phyloP scores from a whole-genome alignment of 2,113 vertebrate genomes.

The Pelecanus crispus region DNA sequence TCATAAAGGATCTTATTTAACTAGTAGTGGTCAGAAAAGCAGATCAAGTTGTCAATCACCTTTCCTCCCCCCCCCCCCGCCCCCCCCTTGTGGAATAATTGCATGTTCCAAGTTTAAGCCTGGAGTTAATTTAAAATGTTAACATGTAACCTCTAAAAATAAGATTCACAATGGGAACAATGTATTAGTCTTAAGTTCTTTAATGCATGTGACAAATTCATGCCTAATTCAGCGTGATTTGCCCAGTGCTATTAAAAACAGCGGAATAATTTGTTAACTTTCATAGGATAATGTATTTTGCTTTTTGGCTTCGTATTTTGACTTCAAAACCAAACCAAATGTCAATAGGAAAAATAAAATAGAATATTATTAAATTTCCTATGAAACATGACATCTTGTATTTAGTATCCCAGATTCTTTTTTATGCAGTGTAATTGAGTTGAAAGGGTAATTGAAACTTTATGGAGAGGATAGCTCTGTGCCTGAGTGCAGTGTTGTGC shows the following conservation, averaged over 20 bases:
- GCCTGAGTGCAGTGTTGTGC: not conserved
- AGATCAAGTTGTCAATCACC: not conserved
- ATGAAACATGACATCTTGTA: slow-evolving; percentile 3
- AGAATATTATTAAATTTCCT: slow-evolving; percentile 21
- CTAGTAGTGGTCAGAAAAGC: not conserved
- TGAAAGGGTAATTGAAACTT: slow-evolving; percentile 50
- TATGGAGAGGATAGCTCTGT: not conserved
- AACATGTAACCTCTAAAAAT: slow-evolving; percentile 43
- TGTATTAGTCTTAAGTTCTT: slow-evolving; percentile 26
- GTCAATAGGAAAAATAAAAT: slow-evolving; percentile 56
- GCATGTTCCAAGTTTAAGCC: slow-evolving; percentile 15
- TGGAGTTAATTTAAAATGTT: slow-evolving; percentile 54
- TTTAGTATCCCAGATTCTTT: not conserved
- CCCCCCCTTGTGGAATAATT: slow-evolving; percentile 4
- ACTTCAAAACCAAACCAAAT: slow-evolving; percentile 61
- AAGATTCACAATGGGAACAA: slow-evolving; percentile 35
- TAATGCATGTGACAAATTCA: slow-evolving; percentile 35
- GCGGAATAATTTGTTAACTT: slow-evolving; percentile 60
- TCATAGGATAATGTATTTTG: slow-evolving; percentile 34
- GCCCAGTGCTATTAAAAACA: slow-evolving; percentile 50
- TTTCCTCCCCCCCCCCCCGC: too few relatives aligned
- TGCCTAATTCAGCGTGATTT: slow-evolving; percentile 48
- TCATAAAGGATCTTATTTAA: not conserved
- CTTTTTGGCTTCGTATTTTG: slow-evolving; percentile 20
- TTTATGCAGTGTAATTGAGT: not conserved